Evolutionary conservation across 2,113 vertebrate genomes (phyloP).

Genomic region (Onychostruthus taczanowskii): DNA sequence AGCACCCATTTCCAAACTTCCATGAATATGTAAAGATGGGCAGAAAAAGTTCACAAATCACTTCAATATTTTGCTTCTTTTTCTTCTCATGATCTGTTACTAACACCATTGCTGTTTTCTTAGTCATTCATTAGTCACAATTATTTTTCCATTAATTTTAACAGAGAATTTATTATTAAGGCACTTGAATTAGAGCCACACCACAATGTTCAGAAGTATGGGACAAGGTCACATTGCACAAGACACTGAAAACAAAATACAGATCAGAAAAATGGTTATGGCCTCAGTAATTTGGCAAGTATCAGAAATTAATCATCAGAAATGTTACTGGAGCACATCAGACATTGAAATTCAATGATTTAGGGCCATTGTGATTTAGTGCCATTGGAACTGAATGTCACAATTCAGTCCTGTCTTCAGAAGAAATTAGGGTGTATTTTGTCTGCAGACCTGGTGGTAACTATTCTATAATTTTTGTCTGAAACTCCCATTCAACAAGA

Average conservation of each 20-base stretch:
- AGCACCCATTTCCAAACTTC: background rate
- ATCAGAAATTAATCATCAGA: background rate
- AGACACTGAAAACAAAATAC: background rate
- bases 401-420: background rate
- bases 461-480: background rate
- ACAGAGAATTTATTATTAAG: background rate
- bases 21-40: background rate
- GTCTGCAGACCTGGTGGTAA: background rate
- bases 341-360: background rate
- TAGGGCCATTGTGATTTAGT: background rate
- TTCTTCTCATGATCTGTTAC: background rate
- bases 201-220: background rate
- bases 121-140: background rate
- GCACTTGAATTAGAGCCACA: background rate
- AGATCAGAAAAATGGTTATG: background rate
- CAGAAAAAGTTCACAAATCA: background rate
- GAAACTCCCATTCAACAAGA: background rate
- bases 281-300: background rate
- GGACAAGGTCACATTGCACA: background rate
- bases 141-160: background rate
- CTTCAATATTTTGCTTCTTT: background rate
- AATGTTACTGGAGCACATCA: background rate
- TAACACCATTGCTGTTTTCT: background rate
- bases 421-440: fast-evolving
- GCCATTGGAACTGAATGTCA: background rate